Evolutionary conservation across 2,797 vertebrate species (phyloP).

Genomic region (Cygnus olor): DNA sequence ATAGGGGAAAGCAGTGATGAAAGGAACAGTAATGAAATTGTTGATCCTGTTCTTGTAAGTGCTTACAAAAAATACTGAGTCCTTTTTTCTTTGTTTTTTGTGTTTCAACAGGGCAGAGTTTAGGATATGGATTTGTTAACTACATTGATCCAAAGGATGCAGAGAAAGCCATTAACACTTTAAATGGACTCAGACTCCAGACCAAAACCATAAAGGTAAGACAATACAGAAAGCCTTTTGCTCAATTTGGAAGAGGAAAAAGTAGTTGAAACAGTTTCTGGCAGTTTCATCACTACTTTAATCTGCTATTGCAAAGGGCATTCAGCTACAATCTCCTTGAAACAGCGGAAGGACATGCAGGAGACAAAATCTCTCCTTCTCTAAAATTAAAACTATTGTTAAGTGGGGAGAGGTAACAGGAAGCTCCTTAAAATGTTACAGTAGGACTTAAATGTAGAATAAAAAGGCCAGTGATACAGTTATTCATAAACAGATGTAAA

Average conservation of each 20-base stretch:
- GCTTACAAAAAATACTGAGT: slow-evolving; percentile 58
- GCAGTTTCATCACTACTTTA: background rate
- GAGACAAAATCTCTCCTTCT: background rate
- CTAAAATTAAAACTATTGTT: background rate
- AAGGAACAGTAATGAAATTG: background rate
- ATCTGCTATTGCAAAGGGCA: background rate
- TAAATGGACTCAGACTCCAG: slow-evolving; percentile 95
- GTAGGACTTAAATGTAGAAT: background rate
- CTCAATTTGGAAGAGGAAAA: background rate
- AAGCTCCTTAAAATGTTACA: background rate
- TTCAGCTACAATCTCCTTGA: background rate
- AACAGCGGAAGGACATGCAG: background rate
- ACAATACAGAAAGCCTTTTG: slow-evolving; percentile 14
- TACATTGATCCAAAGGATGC: slow-evolving; percentile 96
- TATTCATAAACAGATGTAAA: background rate
- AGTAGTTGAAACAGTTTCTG: background rate
- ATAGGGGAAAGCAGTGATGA: background rate
- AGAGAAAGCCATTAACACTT: slow-evolving; percentile 96
- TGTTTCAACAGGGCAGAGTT: slow-evolving; percentile 89
- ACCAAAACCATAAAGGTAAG: slow-evolving; percentile 96
- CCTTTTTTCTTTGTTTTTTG: slow-evolving; percentile 61
- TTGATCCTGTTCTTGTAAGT: background rate
- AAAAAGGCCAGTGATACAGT: background rate
- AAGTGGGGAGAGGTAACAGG: background rate
- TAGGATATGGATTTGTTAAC: slow-evolving; percentile 94